Evolutionary conservation across 1,140 invertebrate species (phyloP).

Genomic region (Varroa destructor): DNA sequence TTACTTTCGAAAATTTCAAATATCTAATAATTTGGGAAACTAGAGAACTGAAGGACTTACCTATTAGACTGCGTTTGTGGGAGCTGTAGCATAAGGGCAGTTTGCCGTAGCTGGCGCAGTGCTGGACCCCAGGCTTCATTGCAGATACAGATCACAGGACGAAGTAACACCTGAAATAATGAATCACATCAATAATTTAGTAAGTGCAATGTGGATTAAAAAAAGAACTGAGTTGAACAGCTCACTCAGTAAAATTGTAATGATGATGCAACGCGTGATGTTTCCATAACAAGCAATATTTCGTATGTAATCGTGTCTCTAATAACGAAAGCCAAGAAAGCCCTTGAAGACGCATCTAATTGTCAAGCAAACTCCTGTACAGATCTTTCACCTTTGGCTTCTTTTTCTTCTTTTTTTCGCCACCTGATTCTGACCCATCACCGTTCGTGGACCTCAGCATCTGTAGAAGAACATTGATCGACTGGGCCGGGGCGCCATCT

Average conservation of each 20-base stretch:
- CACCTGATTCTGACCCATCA: not conserved
- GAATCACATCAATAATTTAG: slow-evolving; percentile 63
- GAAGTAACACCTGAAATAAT: slow-evolving; percentile 50
- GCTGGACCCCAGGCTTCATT: slow-evolving; percentile 79
- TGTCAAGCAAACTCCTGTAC: too few relatives aligned
- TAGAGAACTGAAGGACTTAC: slow-evolving; percentile 33
- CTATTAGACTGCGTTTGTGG: slow-evolving; percentile 50
- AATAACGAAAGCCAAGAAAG: not conserved
- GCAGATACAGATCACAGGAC: slow-evolving; percentile 91
- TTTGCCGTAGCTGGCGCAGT: slow-evolving; percentile 56
- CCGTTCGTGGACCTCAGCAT: not conserved
- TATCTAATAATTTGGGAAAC: not conserved
- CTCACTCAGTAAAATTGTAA: slow-evolving; percentile 7
- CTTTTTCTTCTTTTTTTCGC: slow-evolving; percentile 13
- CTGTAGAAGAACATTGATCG: slow-evolving; percentile 2
- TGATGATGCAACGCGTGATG: too few relatives aligned
- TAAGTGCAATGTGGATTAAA: slow-evolving; percentile 62
- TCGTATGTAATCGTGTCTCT: not conserved
- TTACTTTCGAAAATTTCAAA: too few relatives aligned
- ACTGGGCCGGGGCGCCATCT: slow-evolving; percentile 17
- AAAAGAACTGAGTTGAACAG: slow-evolving; percentile 29
- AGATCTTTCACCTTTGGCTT: not conserved
- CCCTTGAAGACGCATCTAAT: too few relatives aligned
- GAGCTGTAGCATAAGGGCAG: slow-evolving; percentile 60
- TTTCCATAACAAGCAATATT: not conserved